Percentiles rank a stretch among this genome's conserved stretches.
Conservation (phyloP, 2,113 vertebrate genomes). For the Pungitius pungitius region DNA sequence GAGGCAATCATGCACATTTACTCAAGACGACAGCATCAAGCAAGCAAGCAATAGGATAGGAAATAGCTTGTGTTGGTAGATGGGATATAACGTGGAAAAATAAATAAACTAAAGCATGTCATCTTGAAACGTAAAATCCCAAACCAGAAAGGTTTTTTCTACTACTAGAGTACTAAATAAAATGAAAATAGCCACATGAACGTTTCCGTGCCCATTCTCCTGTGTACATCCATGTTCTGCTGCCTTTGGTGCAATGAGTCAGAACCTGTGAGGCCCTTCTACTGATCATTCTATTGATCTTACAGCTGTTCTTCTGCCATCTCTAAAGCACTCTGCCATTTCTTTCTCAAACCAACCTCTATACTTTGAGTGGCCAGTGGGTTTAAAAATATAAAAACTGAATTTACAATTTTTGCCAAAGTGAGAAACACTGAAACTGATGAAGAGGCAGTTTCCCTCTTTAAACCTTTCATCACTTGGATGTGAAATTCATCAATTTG, state of each 20-base stretch:
- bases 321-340: conserved; percentile 27
- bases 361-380: conserved; percentile 38
- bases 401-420: conserved; percentile 3
- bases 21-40: background rate
- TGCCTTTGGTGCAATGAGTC: background rate
- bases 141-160: too few species aligned
- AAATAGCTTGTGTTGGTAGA: background rate
- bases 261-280: conserved; percentile 13
- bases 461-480: conserved; percentile 9
- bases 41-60: too few species aligned
- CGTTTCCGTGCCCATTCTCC: too few species aligned
- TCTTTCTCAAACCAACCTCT: conserved; percentile 28
- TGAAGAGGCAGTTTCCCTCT: conserved; percentile 28
- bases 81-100: too few species aligned
- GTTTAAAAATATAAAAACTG: conserved; percentile 34
- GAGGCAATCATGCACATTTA: background rate
- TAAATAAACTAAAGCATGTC: too few species aligned
- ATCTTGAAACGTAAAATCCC: too few species aligned
- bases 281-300: conserved; percentile 56
- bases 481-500: conserved; percentile 1
- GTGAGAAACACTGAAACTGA: conserved; percentile 20
- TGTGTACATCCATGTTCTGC: too few species aligned
- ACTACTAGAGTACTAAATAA: too few species aligned
- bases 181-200: too few species aligned
- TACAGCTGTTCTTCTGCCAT: conserved; percentile 46